Base-by-base conservation (phyloP, 1,140 invertebrate species). In the Gonioctena quinquepunctata region DNA sequence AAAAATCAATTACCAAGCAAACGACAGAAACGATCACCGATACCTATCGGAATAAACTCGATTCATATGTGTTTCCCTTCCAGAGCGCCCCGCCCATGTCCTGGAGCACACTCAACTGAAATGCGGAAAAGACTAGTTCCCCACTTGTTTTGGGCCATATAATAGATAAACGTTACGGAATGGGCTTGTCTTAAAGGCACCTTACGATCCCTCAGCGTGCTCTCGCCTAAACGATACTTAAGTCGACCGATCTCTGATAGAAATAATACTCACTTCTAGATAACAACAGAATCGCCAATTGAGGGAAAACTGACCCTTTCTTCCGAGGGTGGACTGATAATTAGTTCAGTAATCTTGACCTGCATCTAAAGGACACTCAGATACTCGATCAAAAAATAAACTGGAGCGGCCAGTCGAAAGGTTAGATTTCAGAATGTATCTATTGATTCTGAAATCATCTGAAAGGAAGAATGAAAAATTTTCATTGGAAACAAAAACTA, bases 81-180 rank as follows among this genome's bases (percentile, higher is more conserved):
- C n/a, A n/a, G n/a, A n/a, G n/a, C n/a, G n/a, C n/a, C 33, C 33
- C 33, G 33, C 33, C 33, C 33, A 13, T 42, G 33, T 4, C 68
- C 60, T n/a, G 16, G 11, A 42, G 8, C 33, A 42, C 33, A n/a
- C 11, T n/a, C 11, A 3, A 42, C 2, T 13, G 33, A 42, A 42
- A 22, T 7, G 25, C 60, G 66, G 57, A 49, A 33, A 68, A 68
- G 76, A 76, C 72, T 76, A 80, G 74, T 81, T 81, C 79, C 79
- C 79, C 78, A 77, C 80, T 79, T 79, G 77, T 79, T 77, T 75
- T 79, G 80, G 79, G 72, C 74, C 80, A 81, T 81, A 80, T 81
- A 80, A 74, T 79, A 81, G 80, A 81, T 81, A 81, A 81, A 81
- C 80, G 79, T 76, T 77, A 77, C 74, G 74, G 57, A 73, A 76